These are phyloP conservation scores for Chorisops tibialis DNA, from an alignment of 2,888 invertebrate species.

Conservation along the genomic window DNA sequence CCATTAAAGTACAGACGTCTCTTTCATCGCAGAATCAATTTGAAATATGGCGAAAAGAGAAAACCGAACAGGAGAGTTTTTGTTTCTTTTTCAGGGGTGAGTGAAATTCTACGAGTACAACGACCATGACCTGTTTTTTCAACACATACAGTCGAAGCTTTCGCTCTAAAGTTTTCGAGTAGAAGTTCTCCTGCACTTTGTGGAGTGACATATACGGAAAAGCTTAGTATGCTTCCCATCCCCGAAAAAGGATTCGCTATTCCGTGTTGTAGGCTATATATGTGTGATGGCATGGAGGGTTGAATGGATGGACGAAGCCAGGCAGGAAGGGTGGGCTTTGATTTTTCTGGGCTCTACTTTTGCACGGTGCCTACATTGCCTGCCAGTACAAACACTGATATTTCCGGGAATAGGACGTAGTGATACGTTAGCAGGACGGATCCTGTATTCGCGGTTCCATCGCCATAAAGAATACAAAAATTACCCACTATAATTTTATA, in stretches of 20 bases:
- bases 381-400: conserved; percentile 37
- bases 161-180: conserved; percentile 21
- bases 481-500: too few relatives aligned
- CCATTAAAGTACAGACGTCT: too few relatives aligned
- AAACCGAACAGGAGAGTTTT: too few relatives aligned
- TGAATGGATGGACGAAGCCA: background rate
- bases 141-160: conserved; percentile 27
- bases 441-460: too few relatives aligned
- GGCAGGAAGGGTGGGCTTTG: background rate
- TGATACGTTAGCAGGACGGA: background rate
- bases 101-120: conserved; percentile 41
- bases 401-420: conserved; percentile 35
- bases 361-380: conserved; percentile 19
- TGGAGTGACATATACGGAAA: conserved; percentile 9
- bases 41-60: too few relatives aligned
- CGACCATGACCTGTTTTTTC: conserved; percentile 49
- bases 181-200: conserved; percentile 4
- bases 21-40: too few relatives aligned
- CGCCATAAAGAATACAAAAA: too few relatives aligned
- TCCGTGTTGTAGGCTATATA: conserved; percentile 20
- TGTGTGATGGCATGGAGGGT: conserved; percentile 3
- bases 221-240: conserved; percentile 10
- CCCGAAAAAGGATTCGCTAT: background rate
- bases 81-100: conserved; percentile 5
- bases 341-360: conserved; percentile 16